These are phyloP conservation scores for Spilosoma lubricipeda DNA, from an alignment of 2,888 invertebrate species.

Conservation along the genomic window DNA sequence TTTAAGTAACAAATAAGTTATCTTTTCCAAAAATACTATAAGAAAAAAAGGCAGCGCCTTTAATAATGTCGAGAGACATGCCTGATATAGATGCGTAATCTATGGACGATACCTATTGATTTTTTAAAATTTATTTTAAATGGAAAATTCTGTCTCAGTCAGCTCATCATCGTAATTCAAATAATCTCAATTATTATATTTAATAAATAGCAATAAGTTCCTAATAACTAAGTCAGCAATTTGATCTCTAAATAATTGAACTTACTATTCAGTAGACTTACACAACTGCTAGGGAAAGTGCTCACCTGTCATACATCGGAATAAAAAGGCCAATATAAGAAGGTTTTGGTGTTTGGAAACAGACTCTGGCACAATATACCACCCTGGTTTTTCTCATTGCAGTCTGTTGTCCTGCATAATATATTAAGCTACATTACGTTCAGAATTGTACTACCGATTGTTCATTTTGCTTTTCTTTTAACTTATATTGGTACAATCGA, in stretches of 20 bases:
- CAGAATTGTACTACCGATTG: too few relatives aligned
- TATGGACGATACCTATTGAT: not conserved
- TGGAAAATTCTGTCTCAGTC: conserved; percentile 1
- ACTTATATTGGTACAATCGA: not conserved
- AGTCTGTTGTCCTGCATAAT: too few relatives aligned
- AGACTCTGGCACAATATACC: too few relatives aligned
- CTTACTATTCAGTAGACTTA: conserved; percentile 28
- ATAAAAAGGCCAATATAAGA: too few relatives aligned
- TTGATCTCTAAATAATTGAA: conserved; percentile 47
- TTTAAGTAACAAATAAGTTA: too few relatives aligned
- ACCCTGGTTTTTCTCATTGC: too few relatives aligned
- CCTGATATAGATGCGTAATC: not conserved
- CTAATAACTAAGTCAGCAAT: conserved; percentile 31
- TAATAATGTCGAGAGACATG: not conserved
- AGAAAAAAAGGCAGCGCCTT: not conserved
- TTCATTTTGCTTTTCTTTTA: not conserved
- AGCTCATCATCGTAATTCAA: not conserved
- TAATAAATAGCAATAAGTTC: conserved; percentile 18
- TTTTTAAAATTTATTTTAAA: too few relatives aligned
- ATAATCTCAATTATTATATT: not conserved
- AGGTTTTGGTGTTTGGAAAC: too few relatives aligned
- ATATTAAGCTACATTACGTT: too few relatives aligned
- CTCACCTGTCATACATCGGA: not conserved
- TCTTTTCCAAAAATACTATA: too few relatives aligned
- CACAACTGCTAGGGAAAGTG: not conserved